Conservation (phyloP, 2,797 vertebrate species). For the Zonotrichia albicollis region DNA sequence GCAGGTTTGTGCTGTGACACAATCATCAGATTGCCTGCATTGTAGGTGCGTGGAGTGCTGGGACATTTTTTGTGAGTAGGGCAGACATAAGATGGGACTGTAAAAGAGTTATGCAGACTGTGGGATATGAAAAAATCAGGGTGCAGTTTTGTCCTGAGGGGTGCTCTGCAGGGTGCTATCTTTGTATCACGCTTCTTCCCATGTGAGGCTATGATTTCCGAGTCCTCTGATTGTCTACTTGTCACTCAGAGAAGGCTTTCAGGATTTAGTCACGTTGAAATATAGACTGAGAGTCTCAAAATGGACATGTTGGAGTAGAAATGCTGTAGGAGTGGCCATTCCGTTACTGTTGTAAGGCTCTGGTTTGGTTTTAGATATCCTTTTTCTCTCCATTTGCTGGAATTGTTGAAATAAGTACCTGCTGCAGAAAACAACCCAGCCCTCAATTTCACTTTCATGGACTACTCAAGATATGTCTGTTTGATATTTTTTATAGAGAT, state of each 20-base stretch:
- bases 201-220: neutral
- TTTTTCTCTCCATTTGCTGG: neutral
- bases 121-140: neutral
- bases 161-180: neutral
- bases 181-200: neutral
- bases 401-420: neutral
- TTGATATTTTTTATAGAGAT: conserved; percentile 1
- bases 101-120: neutral
- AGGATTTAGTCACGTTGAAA: neutral
- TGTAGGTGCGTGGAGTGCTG: neutral
- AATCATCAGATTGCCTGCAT: fast-evolving
- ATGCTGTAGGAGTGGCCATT: neutral
- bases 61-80: neutral
- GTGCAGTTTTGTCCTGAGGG: neutral
- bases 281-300: neutral
- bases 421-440: neutral
- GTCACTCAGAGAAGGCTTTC: neutral
- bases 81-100: neutral
- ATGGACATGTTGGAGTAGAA: neutral
- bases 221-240: neutral
- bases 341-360: neutral
- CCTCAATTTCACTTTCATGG: neutral
- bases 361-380: neutral
- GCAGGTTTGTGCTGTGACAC: neutral
- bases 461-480: neutral